These are phyloP conservation scores for Nipponacmea schrenckii DNA, from an alignment of 2,888 invertebrate genomes.

Conservation along the genomic window DNA sequence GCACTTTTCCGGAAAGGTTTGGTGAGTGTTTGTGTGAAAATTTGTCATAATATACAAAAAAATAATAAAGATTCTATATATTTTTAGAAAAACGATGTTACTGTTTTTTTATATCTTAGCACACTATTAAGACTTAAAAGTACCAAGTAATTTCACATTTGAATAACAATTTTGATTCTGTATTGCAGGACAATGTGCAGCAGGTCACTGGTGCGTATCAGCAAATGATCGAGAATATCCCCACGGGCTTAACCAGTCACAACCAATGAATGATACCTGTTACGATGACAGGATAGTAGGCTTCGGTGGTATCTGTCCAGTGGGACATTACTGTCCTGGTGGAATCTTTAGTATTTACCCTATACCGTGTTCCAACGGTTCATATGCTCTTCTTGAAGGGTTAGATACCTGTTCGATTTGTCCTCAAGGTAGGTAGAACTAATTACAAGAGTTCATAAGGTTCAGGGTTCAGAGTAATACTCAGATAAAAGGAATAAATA, in stretches of 20 bases:
- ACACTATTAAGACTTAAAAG: no score
- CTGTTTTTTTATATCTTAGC: no score
- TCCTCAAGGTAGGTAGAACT: slow-evolving; percentile 47
- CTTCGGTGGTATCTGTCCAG: slow-evolving; percentile 57
- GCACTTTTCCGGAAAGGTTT: background rate
- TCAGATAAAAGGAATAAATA: no score
- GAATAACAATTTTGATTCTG: no score
- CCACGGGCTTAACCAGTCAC: slow-evolving; percentile 49
- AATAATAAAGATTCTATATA: no score
- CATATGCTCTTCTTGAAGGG: slow-evolving; percentile 58
- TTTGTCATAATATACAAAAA: no score
- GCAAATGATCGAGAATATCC: slow-evolving; percentile 60
- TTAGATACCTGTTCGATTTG: slow-evolving; percentile 51
- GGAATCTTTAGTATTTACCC: slow-evolving; percentile 49
- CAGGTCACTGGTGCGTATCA: slow-evolving; percentile 61
- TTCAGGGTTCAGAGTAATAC: no score
- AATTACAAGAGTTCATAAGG: no score
- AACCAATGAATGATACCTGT: slow-evolving; percentile 48
- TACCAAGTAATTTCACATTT: no score
- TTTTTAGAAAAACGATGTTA: no score
- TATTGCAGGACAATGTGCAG: slow-evolving; percentile 41
- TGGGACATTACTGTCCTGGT: slow-evolving; percentile 60
- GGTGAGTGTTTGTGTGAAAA: no score
- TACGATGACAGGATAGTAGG: slow-evolving; percentile 56
- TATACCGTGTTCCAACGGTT: slow-evolving; percentile 59